Base-by-base conservation (phyloP, 1,140 invertebrate species). In the Drosophila lacteicornis region DNA sequence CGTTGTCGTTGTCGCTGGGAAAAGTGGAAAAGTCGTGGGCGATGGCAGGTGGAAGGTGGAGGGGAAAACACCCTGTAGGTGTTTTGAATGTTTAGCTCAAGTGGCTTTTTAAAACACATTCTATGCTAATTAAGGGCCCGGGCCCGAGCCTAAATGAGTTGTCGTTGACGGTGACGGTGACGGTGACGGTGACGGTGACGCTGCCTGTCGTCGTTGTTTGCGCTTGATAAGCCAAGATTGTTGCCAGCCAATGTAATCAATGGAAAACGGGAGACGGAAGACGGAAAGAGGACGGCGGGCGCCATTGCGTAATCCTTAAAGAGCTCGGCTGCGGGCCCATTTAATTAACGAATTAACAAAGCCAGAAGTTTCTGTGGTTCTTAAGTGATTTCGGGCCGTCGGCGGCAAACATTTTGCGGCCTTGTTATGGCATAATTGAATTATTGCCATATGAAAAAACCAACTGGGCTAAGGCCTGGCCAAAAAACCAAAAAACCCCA, bases 331-430 rank as follows among this genome's bases (percentile, higher is more conserved):
- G 77, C 56, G 67, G 78, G 45, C 82, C 82, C 80, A 88, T 85
- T 88, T 88, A 88, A 88, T 88, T 88, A 88, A 90, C 85, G 85
- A 88, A 88, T 88, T 90, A 90, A 82, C 85, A 88, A 88, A 90
- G 85, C 85, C 85, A 85, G 62, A 88, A 88, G 85, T 88, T 90
- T 88, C 75, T 84, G 85, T 74, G 81, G 78, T 75, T 81, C 83
- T 90, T 85, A 85, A 90, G 85, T 88, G 81, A 85, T 90, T 87
- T 87, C 53, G 75, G 79, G 75, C 46, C 33, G 12, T 36, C 30
- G 25, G 49, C 8, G 73, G 74, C 78, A 84, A 87, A 78, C 86
- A 88, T 88, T 80, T 88, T 78, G 83, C 80, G 80, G 85, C 83
- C 85, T 84, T 88, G 83, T 87, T 87, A 74, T 90, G 85, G 67